Evolutionary conservation across 2,888 invertebrate genomes (phyloP).

Genomic region (Lymantria dispar): DNA sequence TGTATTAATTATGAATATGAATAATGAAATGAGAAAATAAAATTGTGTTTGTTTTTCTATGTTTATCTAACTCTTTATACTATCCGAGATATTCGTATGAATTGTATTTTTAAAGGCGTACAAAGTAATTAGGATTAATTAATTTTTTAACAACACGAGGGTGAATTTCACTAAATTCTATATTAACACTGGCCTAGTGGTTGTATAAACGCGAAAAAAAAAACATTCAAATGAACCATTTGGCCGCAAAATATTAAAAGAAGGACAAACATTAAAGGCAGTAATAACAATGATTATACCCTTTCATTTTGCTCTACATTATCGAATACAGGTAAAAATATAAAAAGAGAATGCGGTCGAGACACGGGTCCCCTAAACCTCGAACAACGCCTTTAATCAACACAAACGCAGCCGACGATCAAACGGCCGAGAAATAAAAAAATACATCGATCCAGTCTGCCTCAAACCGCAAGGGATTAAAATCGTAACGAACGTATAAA

Average conservation of each 20-base stretch:
- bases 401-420: slow-evolving; percentile 60
- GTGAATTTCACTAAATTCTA: slow-evolving; percentile 15
- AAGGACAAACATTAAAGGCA: background rate
- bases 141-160: slow-evolving; percentile 21
- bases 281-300: slow-evolving; percentile 4
- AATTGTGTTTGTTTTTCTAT: slow-evolving; percentile 44
- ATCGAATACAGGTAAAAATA: slow-evolving; percentile 30
- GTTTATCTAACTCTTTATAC: slow-evolving; percentile 61
- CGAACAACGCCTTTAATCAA: slow-evolving; percentile 68
- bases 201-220: slow-evolving; percentile 12
- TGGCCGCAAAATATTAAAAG: background rate
- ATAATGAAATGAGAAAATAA: slow-evolving; percentile 34
- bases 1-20: slow-evolving; percentile 72
- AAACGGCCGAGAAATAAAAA: slow-evolving; percentile 70
- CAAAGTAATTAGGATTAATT: slow-evolving; percentile 49
- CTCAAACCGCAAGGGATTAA: slow-evolving; percentile 75
- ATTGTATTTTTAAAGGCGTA: slow-evolving; percentile 48
- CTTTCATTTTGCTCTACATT: slow-evolving; percentile 23
- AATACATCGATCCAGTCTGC: slow-evolving; percentile 68
- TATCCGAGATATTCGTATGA: slow-evolving; percentile 45
- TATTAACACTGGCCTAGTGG: slow-evolving; percentile 16
- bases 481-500: slow-evolving; percentile 79
- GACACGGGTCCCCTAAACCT: slow-evolving; percentile 45
- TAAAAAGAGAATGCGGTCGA: slow-evolving; percentile 34
- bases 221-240: background rate